Conservation (phyloP, 1,140 invertebrate genomes). For the Bombus breviceps region DNA sequence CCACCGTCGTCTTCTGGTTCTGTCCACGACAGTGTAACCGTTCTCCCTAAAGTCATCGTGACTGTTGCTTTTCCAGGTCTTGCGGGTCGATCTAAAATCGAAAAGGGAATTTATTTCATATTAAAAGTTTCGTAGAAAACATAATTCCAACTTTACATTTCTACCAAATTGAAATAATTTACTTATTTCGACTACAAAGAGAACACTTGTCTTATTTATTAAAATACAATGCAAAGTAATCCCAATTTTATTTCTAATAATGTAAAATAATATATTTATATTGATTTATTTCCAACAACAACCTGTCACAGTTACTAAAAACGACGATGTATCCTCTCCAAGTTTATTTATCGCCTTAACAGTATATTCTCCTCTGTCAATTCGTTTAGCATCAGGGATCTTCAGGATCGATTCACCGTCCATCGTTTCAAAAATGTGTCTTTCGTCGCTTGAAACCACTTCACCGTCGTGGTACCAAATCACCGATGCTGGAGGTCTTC, state of each 20-base stretch:
- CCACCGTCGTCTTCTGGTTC: slow-evolving; percentile 96
- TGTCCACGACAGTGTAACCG: slow-evolving; percentile 94
- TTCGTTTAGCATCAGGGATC: slow-evolving; percentile 87
- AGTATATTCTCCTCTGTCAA: slow-evolving; percentile 94
- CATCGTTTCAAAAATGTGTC: slow-evolving; percentile 87
- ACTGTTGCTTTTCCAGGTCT: slow-evolving; percentile 92
- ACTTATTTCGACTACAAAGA: background rate
- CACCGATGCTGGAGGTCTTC: slow-evolving; percentile 91
- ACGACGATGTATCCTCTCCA: slow-evolving; percentile 91
- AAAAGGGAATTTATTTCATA: background rate
- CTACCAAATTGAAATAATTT: background rate
- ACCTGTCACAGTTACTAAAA: slow-evolving; percentile 94
- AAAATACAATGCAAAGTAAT: background rate
- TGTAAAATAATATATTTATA: too few species aligned
- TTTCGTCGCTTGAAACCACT: slow-evolving; percentile 84
- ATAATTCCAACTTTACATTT: background rate
- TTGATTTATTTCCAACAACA: slow-evolving; percentile 50
- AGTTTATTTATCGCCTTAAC: slow-evolving; percentile 91
- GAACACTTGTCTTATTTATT: background rate
- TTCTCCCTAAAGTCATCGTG: slow-evolving; percentile 88
- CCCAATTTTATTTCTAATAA: background rate
- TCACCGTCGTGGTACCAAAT: slow-evolving; percentile 95
- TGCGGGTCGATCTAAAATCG: slow-evolving; percentile 88
- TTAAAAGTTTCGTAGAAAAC: background rate
- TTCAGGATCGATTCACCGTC: slow-evolving; percentile 89